Base-by-base conservation (phyloP, 2,888 invertebrate species). In the Calliopum simillimum region DNA sequence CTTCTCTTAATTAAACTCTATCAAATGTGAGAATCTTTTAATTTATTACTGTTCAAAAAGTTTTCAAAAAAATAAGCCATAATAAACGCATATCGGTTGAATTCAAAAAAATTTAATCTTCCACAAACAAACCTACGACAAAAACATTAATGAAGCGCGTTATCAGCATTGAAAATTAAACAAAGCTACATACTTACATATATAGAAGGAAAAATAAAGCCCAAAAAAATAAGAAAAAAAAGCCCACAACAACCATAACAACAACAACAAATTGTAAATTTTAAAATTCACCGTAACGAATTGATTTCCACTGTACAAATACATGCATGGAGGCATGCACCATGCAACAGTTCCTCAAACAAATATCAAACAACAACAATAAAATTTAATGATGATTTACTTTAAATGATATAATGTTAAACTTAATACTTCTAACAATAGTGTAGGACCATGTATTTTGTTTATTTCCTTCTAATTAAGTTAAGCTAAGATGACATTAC, bases 311-410 rank as follows among this genome's bases (percentile, higher is more conserved):
- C 19, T 14, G 12, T 21, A 51, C n/a, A n/a, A n/a, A n/a, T n/a
- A n/a, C n/a, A n/a, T n/a, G n/a, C n/a, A n/a, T n/a, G n/a, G 51
- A 2, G 5, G 33, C 59, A 58, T 33, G 19, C 5, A 59, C 14
- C 14, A 59, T 41, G 33, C n/a, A 43, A 33, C 33, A 58, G 5
- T 41, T 33, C 5, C 2, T 5, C n/a, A 33, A n/a, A 33, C 16
- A 41, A n/a, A 33, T n/a, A 16, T 23, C n/a, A n/a, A n/a, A n/a
- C n/a, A 33, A 53, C 53, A 23, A 53, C 16, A 23, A 2, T 4
- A 13, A 23, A 53, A 11, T 23, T 33, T 59, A 41, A 59, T 59
- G 59, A 59, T 59, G 43, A 59, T 59, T 59, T 59, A 59, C 59
- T 59, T 41, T 59, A 59, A 59, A 16, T 11, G 59, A 59, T 53